Conservation (phyloP, 2,113 vertebrate species). For the Harpagus bidentatus region DNA sequence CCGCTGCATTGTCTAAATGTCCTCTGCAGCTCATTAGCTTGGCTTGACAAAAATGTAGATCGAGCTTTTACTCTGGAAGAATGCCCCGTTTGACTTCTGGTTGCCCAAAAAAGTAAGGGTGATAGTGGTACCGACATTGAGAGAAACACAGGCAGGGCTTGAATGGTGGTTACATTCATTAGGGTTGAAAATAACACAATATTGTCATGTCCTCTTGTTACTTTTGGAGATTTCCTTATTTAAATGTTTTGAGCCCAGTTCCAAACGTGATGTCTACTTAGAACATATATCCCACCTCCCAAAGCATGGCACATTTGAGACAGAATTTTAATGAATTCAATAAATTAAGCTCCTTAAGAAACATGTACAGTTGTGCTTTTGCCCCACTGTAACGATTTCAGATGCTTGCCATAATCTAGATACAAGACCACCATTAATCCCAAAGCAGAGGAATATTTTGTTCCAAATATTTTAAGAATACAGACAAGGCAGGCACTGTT, state of each 20-base stretch:
- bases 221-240: neutral
- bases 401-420: neutral
- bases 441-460: neutral
- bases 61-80: neutral
- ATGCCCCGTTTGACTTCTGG: neutral
- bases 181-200: neutral
- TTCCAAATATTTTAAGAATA: neutral
- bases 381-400: neutral
- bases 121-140: fast-evolving
- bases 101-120: neutral
- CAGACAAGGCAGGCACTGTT: neutral
- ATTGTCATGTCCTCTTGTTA: neutral
- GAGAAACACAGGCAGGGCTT: neutral
- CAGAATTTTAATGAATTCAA: neutral
- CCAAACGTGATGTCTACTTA: neutral
- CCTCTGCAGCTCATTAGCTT: neutral
- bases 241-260: neutral
- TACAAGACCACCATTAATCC: neutral
- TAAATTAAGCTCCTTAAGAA: neutral
- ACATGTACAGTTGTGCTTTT: neutral
- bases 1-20: neutral
- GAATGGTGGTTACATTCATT: neutral
- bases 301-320: neutral
- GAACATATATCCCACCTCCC: neutral
- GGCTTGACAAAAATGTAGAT: neutral